Percentiles rank a stretch among this genome's conserved stretches.
Evolutionary conservation across 30 jellyfish, hydroid and myxozoan species (phyloP).

Genomic region (Chrysaora quinquecirrha): DNA sequence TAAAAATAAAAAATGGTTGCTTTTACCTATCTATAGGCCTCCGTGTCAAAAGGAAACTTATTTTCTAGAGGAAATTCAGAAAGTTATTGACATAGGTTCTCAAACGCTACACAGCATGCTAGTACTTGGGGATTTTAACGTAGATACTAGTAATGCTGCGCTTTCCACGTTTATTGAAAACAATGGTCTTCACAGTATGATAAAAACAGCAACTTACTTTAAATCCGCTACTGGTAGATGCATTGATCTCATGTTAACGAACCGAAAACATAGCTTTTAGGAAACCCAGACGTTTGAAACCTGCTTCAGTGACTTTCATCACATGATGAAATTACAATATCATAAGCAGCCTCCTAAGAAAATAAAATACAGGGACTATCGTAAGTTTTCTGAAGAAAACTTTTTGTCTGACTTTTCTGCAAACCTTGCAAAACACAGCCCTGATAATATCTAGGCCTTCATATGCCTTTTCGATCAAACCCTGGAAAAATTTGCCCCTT

Average conservation of each 20-base stretch:
- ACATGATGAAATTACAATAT: neutral
- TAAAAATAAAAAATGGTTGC: slow-evolving; percentile 18
- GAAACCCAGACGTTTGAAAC: neutral
- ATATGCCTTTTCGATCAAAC: neutral
- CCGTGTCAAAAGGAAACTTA: slow-evolving; percentile 16
- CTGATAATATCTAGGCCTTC: neutral
- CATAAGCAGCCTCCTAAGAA: slow-evolving; percentile 17
- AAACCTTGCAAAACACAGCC: neutral
- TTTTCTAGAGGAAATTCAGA: neutral
- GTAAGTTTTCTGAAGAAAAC: neutral
- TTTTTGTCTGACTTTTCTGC: neutral
- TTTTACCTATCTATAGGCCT: slow-evolving; percentile 22
- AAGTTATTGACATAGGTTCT: neutral
- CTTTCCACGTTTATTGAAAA: neutral
- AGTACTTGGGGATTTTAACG: slow-evolving; percentile 27
- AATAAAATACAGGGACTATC: slow-evolving; percentile 3
- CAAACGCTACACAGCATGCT: neutral
- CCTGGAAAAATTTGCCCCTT: neutral
- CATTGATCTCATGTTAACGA: slow-evolving; percentile 22
- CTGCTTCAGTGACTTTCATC: slow-evolving; percentile 13
- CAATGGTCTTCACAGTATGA: slow-evolving; percentile 3
- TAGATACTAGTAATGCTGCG: slow-evolving; percentile 20
- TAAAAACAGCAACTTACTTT: neutral
- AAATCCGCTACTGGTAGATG: slow-evolving; percentile 11
- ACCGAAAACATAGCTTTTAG: neutral